Evolutionary conservation across 2,888 invertebrate genomes (phyloP).

Genomic region (Euphydryas editha): DNA sequence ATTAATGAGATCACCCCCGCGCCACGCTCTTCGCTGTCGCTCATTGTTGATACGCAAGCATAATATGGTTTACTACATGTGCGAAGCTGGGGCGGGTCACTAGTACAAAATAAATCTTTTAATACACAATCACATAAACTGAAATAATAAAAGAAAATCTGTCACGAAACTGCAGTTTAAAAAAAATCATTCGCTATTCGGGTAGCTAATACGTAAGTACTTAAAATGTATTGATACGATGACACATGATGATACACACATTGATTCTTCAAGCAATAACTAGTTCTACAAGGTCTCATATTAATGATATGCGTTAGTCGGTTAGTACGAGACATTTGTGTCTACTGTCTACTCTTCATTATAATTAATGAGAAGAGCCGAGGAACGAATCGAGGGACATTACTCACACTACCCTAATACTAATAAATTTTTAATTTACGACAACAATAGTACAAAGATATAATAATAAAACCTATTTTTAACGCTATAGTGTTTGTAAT

Average conservation of each 20-base stretch:
- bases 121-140: not conserved
- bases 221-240: conserved; percentile 23
- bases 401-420: not conserved
- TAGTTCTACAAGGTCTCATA: conserved; percentile 35
- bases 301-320: conserved; percentile 33
- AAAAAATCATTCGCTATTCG: conserved; percentile 12
- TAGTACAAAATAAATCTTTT: not conserved
- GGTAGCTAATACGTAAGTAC: conserved; percentile 15
- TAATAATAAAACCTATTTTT: not conserved
- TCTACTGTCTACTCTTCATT: conserved; percentile 29
- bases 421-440: conserved; percentile 8
- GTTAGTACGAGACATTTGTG: conserved; percentile 30
- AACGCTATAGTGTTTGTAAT: not conserved
- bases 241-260: conserved; percentile 22
- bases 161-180: not conserved
- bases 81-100: no score
- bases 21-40: no score
- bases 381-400: conserved; percentile 12
- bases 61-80: no score
- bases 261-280: conserved; percentile 26
- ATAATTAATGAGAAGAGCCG: conserved; percentile 32
- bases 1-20: no score
- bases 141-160: not conserved
- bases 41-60: no score
- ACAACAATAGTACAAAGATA: not conserved